Evolutionary conservation across 35 echinoderm and acorn worm species (phyloP), one percentile per base, ranked within the genome.

Genomic region (Heliocidaris erythrogramma): DNA sequence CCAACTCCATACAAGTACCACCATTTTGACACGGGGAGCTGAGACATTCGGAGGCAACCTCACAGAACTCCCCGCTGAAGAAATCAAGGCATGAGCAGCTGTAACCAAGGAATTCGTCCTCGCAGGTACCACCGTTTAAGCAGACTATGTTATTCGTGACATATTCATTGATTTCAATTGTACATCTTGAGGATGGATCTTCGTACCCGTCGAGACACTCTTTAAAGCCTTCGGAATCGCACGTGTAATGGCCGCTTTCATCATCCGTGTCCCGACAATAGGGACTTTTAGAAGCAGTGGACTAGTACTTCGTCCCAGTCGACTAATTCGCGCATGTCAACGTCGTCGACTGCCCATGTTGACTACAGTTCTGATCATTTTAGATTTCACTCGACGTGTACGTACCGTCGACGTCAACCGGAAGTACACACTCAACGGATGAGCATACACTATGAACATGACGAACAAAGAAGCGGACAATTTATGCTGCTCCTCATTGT

Each of bases 81-180:
- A 85, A 85, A 30, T 29, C 47, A 31, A 42, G 13, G 49, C 94
- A 95, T 16, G 85, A 49, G 27, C 94, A 95, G 27, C 85, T 27
- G 42, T 52, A 95, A 21, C 86, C 85, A 21, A 86, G 71, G 48
- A 89, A 32, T 48, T 56, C 29, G 59, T 95, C 94, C 14, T 88
- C 48, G 29, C 94, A 95, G 0, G 88, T 91, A 31, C 86, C 94
- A 7, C 49, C 21, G 30, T 94, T 94, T 49, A 48, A 48, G 48
- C 94, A 95, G 10, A 88, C 50, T 17, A 47, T 31, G 59, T 88
- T 78, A 4, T 24, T 78, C 17, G 65, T 95, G 16, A 61, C 30
- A 32, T 88, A 95, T 49, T 95, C 94, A 30, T 95, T 60, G 3
- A 61, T 65, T 27, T 95, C 71, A 48, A 48, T 30, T 48, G 90